Evolutionary conservation across 2,113 vertebrate species (phyloP), one percentile per base, ranked within the genome.

Genomic region (Sarotherodon lohbergeri): DNA sequence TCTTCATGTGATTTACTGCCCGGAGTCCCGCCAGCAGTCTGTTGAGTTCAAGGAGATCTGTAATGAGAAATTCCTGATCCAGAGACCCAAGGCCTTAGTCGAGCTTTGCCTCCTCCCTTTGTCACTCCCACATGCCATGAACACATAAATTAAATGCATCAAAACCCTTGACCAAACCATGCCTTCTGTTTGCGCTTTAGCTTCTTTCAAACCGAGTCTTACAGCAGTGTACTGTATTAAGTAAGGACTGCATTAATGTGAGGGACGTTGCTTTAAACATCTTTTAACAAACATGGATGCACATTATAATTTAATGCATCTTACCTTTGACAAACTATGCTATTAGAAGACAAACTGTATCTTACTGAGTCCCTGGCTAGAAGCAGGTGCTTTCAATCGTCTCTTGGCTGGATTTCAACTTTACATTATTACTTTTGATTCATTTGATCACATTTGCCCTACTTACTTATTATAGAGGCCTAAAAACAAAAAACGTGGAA

Each of bases 61-160:
- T 95, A 96, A 97, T 97, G 95, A 97, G 94, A 97, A 97, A 97
- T 97, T 95, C 92, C 96, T 96, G 92, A 93, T 96, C 95, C 94
- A 94, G 94, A 95, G 91, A 94, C 85, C 88, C 94, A 96, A 97
- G 96, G 91, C 92, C 95, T 96, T 86, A 86, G 71, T 71, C 73
- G 46, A 88, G 93, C 66, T 93, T 94, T 63, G 88, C 82, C 86
- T 87, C 91, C 80, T 86, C 89, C 90, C 82, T 88, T 89, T 91
- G 93, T 92, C 94, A 93, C 90, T 92, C 92, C 92, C 50, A 82
- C 93, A 87, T 90, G 88, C 86, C 90, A 76, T 90, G 78, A 73
- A 57, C 88, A 88, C 90, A 86, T 86, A 39, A 50, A 55, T 92
- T 86, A 86, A 82, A 78, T 11, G 8, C 46, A 86, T 90, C 68